Evolutionary conservation across 2,113 vertebrate species (phyloP).

Genomic region (Poecilia latipinna): DNA sequence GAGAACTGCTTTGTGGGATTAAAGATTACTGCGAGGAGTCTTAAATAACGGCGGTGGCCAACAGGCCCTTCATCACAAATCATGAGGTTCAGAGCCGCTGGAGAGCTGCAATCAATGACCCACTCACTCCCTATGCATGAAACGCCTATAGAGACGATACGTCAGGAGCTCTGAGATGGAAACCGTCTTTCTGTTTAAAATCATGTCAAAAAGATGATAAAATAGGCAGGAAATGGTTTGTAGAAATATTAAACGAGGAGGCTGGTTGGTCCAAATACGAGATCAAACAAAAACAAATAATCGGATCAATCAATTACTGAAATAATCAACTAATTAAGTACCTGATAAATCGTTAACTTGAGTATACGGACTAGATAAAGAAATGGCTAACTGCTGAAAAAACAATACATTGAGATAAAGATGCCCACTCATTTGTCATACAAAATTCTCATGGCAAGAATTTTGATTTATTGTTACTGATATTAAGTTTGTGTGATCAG

Average conservation of each 20-base stretch:
- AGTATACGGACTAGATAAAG: too few species aligned
- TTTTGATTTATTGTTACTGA: too few species aligned
- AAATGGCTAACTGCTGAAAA: too few species aligned
- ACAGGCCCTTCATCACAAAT: conserved; percentile 40
- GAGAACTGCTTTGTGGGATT: conserved; percentile 57
- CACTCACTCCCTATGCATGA: conserved; percentile 40
- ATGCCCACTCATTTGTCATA: too few species aligned
- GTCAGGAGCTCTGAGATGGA: neutral
- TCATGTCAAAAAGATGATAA: neutral
- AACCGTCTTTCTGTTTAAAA: neutral
- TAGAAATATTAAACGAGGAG: neutral
- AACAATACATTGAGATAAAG: too few species aligned
- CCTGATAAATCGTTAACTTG: too few species aligned
- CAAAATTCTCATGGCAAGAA: too few species aligned
- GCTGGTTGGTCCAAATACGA: conserved; percentile 2
- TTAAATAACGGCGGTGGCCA: conserved; percentile 48
- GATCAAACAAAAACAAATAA: conserved; percentile 17
- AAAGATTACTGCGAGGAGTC: conserved; percentile 47
- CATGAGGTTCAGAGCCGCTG: conserved; percentile 14
- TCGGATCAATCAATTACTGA: too few species aligned
- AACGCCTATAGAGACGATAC: neutral
- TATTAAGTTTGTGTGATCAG: too few species aligned
- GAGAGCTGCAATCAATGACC: conserved; percentile 43
- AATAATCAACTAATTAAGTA: too few species aligned
- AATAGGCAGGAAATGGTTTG: neutral